A percentile compares a stretch with the other conserved stretches of the same genome.
These are phyloP conservation scores for Thermophis baileyi DNA, from an alignment of 2,113 vertebrate genomes.

Conservation along the genomic window DNA sequence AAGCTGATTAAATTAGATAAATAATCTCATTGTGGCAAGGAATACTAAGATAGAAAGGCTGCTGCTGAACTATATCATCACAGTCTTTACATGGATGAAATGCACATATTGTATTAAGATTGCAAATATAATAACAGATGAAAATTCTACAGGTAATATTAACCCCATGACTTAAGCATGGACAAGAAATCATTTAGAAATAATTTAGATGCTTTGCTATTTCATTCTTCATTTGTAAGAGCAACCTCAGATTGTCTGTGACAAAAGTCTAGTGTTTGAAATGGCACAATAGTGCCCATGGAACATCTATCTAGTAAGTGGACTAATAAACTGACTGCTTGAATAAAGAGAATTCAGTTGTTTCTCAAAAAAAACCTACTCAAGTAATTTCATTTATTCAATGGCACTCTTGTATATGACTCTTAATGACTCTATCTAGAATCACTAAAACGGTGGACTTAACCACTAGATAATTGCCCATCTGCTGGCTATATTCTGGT, in stretches of 20 bases:
- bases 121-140: neutral
- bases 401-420: neutral
- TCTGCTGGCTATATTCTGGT: neutral
- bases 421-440: neutral
- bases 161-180: fast-evolving
- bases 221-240: neutral
- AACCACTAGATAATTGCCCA: neutral
- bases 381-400: neutral
- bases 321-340: neutral
- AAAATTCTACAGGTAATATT: neutral
- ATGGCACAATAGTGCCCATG: neutral
- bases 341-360: neutral
- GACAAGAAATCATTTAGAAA: neutral
- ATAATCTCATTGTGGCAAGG: slow-evolving; percentile 36
- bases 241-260: neutral
- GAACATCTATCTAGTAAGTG: neutral
- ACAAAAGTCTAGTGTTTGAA: neutral
- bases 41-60: slow-evolving; percentile 27
- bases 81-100: neutral
- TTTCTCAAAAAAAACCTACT: neutral
- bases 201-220: neutral
- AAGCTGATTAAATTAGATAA: slow-evolving; percentile 45
- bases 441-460: neutral
- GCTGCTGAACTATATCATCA: neutral
- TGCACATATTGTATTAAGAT: neutral